Evolutionary conservation across 1,140 invertebrate genomes (phyloP).

Genomic region (Riptortus pedestris): DNA sequence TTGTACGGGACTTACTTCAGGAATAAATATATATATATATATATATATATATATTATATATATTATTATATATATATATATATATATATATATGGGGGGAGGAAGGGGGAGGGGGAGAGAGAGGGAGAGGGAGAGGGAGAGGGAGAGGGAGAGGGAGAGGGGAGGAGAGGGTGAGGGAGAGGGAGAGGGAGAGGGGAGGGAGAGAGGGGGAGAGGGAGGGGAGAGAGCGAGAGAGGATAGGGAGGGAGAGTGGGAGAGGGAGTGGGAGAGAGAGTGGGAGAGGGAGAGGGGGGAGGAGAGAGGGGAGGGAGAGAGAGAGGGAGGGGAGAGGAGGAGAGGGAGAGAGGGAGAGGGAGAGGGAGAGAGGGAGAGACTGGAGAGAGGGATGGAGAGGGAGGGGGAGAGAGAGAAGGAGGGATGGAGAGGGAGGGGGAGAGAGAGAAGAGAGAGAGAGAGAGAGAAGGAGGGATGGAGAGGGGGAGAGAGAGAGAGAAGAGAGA

Average conservation of each 20-base stretch:
- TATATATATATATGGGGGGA: too few relatives aligned
- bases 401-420: too few relatives aligned
- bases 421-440: constrained; percentile 11
- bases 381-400: too few relatives aligned
- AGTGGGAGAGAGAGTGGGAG: too few relatives aligned
- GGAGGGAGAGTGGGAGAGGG: not conserved
- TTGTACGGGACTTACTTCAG: too few relatives aligned
- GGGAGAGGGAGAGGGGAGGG: not conserved
- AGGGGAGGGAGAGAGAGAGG: not conserved
- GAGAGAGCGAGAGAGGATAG: not conserved
- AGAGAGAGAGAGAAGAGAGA: constrained; percentile 14
- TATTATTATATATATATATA: too few relatives aligned
- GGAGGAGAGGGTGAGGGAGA: not conserved
- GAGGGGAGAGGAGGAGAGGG: not conserved
- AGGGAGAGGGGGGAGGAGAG: too few relatives aligned
- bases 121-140: not conserved
- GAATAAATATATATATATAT: too few relatives aligned
- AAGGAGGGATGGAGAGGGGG: too few relatives aligned
- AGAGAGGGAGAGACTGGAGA: constrained; percentile 6
- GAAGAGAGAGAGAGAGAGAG: constrained; percentile 10
- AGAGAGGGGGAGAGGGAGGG: not conserved
- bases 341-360: not conserved
- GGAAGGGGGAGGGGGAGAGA: not conserved
- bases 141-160: not conserved
- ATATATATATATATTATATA: too few relatives aligned